A percentile compares a stretch with the other conserved stretches of the same genome.
phyloP scores from a whole-genome alignment of 2,888 invertebrate species.

The Ichneumoninae sp. region DNA sequence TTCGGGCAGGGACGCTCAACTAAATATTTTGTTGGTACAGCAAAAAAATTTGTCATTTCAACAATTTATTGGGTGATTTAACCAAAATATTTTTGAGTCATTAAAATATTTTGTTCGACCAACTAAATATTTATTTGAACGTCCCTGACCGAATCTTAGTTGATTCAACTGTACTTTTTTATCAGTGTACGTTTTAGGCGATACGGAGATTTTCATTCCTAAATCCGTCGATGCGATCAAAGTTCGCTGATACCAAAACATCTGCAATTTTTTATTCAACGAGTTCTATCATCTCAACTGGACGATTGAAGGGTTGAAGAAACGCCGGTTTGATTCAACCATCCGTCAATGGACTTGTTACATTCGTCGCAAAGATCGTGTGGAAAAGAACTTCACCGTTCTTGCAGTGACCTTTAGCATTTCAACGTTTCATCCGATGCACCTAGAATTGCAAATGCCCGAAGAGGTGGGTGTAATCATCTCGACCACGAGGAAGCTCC shows the following conservation, averaged over 20 bases:
- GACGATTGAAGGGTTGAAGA: neutral
- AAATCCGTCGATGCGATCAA: neutral
- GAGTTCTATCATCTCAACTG: neutral
- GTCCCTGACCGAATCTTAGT: too few species aligned
- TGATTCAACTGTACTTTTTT: too few species aligned
- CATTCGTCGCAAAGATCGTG: neutral
- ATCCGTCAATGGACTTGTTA: neutral
- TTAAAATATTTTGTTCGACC: too few species aligned
- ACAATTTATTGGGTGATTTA: too few species aligned
- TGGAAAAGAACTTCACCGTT: constrained; percentile 3
- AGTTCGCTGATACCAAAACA: neutral
- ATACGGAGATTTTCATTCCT: neutral
- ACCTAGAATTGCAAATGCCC: constrained; percentile 10
- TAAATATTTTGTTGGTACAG: too few species aligned
- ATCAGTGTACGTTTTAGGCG: too few species aligned
- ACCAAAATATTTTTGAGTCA: too few species aligned
- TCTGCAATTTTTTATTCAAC: neutral
- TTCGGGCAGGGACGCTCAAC: too few species aligned
- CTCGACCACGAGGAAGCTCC: constrained; percentile 52
- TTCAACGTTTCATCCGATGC: constrained; percentile 2
- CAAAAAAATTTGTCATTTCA: too few species aligned
- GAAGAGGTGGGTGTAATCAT: constrained; percentile 51
- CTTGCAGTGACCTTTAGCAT: neutral
- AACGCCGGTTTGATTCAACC: neutral
- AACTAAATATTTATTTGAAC: too few species aligned